A percentile compares a stretch with the other conserved stretches of the same genome.
phyloP scores from a whole-genome alignment of 2,113 vertebrate species.

The Henicopernis longicauda region DNA sequence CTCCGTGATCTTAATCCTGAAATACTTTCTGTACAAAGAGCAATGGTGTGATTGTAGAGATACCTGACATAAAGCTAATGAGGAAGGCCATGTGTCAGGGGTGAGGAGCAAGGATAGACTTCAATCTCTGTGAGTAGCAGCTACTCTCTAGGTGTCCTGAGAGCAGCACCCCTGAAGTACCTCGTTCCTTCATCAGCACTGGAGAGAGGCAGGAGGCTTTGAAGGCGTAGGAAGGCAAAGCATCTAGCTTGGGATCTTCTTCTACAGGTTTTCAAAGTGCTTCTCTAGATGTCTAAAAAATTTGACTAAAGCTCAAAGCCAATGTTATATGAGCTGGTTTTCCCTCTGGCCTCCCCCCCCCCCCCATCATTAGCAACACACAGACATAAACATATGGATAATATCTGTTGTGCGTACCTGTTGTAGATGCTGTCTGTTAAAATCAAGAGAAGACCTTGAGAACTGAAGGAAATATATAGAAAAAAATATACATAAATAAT shows the following conservation, averaged over 20 bases:
- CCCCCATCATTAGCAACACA: not conserved
- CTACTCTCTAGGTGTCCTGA: not conserved
- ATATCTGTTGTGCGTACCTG: not conserved
- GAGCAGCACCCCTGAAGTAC: not conserved
- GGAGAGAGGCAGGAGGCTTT: not conserved
- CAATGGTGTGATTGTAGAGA: not conserved
- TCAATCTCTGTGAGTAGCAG: not conserved
- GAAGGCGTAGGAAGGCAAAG: not conserved
- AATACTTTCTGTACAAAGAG: not conserved
- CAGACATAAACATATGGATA: not conserved
- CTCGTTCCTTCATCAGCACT: not conserved
- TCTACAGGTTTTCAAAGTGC: not conserved
- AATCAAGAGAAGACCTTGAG: slow-evolving; percentile 43
- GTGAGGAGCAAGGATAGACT: not conserved
- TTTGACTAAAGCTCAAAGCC: not conserved
- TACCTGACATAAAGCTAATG: not conserved
- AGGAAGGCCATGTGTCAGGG: not conserved
- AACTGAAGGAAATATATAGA: slow-evolving; percentile 18
- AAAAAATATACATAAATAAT: slow-evolving; percentile 58
- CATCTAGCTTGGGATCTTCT: not conserved
- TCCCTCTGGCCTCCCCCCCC: not conserved
- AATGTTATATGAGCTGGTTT: not conserved
- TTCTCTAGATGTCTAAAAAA: not conserved
- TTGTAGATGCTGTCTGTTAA: not conserved
- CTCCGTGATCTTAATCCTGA: not conserved